Evolutionary conservation across 1,140 invertebrate species (phyloP).

Genomic region (Choristoneura fumiferana): DNA sequence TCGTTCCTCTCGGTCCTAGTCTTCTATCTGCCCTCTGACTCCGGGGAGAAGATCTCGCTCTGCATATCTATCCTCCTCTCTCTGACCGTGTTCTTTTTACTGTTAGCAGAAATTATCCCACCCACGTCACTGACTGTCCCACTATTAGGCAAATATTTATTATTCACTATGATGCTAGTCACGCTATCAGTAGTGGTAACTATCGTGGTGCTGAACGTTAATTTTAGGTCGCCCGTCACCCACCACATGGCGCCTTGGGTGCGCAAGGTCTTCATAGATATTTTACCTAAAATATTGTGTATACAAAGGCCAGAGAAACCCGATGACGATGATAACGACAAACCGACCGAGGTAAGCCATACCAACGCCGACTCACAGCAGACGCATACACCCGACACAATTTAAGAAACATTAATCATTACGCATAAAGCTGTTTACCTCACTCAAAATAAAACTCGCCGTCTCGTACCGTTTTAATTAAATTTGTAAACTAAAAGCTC

Average conservation of each 20-base stretch:
- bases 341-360: constrained; percentile 81
- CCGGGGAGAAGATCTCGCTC: constrained; percentile 97
- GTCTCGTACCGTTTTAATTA: constrained; percentile 44
- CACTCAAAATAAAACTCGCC: constrained; percentile 24
- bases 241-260: constrained; percentile 97
- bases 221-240: constrained; percentile 98
- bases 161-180: constrained; percentile 99
- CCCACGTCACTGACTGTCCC: constrained; percentile 99
- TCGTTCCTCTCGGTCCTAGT: constrained; percentile 98
- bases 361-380: constrained; percentile 7
- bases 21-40: constrained; percentile 99
- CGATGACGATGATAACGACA: constrained; percentile 84
- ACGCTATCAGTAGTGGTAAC: constrained; percentile 98
- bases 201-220: constrained; percentile 98
- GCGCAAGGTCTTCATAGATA: constrained; percentile 91
- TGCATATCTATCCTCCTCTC: constrained; percentile 99
- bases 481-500: constrained; percentile 54
- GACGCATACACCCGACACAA: not conserved
- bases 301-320: constrained; percentile 89
- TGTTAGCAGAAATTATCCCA: constrained; percentile 98
- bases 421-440: constrained; percentile 21
- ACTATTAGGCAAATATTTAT: constrained; percentile 97
- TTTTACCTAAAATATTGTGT: constrained; percentile 91
- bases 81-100: constrained; percentile 98
- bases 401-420: constrained; percentile 17